A percentile compares a stretch with the other conserved stretches of the same genome.
phyloP scores from a whole-genome alignment of 2,888 invertebrate genomes.

The Drosophila picticornis region DNA sequence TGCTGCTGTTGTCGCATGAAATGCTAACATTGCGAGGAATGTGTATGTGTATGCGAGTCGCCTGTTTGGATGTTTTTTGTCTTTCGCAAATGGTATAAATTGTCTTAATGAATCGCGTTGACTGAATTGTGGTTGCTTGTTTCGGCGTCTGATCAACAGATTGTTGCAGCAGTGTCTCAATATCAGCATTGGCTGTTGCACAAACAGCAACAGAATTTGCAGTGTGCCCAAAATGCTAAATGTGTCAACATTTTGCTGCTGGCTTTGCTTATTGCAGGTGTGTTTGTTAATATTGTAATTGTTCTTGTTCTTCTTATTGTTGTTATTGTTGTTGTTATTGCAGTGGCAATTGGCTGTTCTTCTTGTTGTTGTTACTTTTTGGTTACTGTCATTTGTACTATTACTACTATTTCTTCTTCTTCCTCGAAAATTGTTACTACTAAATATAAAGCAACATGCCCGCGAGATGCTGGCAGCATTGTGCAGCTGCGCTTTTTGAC shows the following conservation, averaged over 20 bases:
- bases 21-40: conserved; percentile 64
- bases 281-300: conserved; percentile 28
- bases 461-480: conserved; percentile 18
- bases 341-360: conserved; percentile 41
- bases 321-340: conserved; percentile 28
- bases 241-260: conserved; percentile 24
- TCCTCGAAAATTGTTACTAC: conserved; percentile 10
- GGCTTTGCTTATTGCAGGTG: conserved; percentile 16
- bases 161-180: conserved; percentile 52
- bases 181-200: conserved; percentile 39
- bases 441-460: conserved; percentile 38
- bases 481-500: conserved; percentile 8
- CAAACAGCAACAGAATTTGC: conserved; percentile 58
- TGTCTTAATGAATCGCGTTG: conserved; percentile 8
- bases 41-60: conserved; percentile 50
- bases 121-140: conserved; percentile 19
- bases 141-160: conserved; percentile 49
- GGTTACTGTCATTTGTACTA: conserved; percentile 72
- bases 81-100: conserved; percentile 10
- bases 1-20: conserved; percentile 63
- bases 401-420: conserved; percentile 27
- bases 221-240: conserved; percentile 57
- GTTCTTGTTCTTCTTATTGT: conserved; percentile 15
- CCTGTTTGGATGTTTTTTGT: conserved; percentile 25
- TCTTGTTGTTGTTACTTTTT: conserved; percentile 56